These are phyloP conservation scores for Pteropus rufus DNA, from an alignment of 2,797 vertebrate genomes.

Conservation along the genomic window DNA sequence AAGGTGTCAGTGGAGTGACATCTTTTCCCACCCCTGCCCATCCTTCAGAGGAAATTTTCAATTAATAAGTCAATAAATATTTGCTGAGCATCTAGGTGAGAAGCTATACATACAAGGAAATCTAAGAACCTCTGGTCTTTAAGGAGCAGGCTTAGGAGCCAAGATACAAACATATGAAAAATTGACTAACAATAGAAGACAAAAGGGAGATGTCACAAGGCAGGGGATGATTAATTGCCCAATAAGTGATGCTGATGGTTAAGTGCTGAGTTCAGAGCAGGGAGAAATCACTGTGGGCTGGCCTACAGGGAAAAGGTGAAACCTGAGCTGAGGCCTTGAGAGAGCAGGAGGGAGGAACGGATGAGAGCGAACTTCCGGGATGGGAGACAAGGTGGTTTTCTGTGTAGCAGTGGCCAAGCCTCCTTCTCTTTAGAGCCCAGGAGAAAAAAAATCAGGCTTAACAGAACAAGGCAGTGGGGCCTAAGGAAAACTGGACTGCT, in stretches of 20 bases:
- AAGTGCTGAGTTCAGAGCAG: background rate
- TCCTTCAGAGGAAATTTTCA: background rate
- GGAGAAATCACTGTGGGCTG: background rate
- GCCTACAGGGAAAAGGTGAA: background rate
- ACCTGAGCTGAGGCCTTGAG: background rate
- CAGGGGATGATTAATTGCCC: background rate
- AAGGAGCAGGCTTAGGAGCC: background rate
- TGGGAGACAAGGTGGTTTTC: background rate
- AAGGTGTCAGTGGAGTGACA: background rate
- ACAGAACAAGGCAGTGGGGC: fast-evolving
- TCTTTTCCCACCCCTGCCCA: background rate
- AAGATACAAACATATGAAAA: background rate
- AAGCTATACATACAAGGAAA: background rate
- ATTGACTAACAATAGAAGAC: background rate
- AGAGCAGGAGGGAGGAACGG: background rate
- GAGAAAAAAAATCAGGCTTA: background rate
- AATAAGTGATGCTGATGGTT: background rate
- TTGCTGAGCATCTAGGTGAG: background rate
- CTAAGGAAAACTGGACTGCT: fast-evolving
- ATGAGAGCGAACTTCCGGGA: background rate
- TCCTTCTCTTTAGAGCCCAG: background rate
- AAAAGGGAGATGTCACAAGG: background rate
- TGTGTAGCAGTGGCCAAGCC: fast-evolving
- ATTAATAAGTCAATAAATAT: background rate
- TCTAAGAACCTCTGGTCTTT: background rate